A percentile compares a stretch with the other conserved stretches of the same genome.
phyloP scores from a whole-genome alignment of 1,140 invertebrate genomes.

The Atta texana region DNA sequence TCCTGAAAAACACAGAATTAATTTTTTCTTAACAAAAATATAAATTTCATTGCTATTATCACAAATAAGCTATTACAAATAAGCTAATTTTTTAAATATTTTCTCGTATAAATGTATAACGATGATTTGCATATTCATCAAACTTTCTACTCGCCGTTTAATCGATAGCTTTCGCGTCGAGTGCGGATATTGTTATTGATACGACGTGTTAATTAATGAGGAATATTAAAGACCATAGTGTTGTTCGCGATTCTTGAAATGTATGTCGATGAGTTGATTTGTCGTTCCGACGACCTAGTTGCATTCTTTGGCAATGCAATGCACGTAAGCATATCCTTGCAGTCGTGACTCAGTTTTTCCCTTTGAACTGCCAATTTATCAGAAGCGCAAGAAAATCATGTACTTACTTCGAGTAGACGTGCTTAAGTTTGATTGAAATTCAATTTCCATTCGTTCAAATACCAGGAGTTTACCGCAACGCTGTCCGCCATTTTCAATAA shows the following conservation, averaged over 20 bases:
- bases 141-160: background rate
- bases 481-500: background rate
- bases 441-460: background rate
- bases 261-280: constrained; percentile 6
- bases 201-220: constrained; percentile 45
- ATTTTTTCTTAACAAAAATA: background rate
- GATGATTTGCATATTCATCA: background rate
- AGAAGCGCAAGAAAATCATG: constrained; percentile 24
- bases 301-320: constrained; percentile 7
- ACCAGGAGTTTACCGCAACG: background rate
- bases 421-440: background rate
- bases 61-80: background rate
- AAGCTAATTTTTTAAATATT: background rate
- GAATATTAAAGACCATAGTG: constrained; percentile 4
- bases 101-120: background rate
- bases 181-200: background rate
- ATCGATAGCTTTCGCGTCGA: background rate
- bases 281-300: background rate
- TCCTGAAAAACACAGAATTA: background rate
- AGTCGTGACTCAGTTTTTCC: constrained; percentile 5
- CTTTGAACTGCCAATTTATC: constrained; percentile 25
- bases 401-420: background rate
- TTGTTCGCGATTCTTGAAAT: constrained; percentile 8
- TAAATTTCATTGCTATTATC: background rate
- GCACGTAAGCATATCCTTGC: constrained; percentile 35